Base-by-base conservation (phyloP, 92 coral and sea anemone genomes). In the Epizoanthus rinbou region DNA sequence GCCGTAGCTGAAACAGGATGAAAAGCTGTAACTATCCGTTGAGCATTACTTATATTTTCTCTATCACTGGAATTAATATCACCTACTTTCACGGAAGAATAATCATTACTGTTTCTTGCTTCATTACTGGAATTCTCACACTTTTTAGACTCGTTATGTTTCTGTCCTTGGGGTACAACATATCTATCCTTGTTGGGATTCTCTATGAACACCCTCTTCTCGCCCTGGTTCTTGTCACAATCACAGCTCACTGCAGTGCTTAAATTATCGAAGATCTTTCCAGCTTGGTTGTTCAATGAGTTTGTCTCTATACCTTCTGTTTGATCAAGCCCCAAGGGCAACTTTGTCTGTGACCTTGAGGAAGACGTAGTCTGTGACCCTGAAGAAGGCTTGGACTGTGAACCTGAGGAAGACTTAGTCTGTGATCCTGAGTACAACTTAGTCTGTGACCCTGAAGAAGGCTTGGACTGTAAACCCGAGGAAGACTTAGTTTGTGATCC, bases 161-260 rank as follows among this genome's bases (percentile, higher is more conserved):
- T 6, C 19, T 10, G 57, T 21, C 14, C 18, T 16, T 9, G 19
- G 53, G 54, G 9, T 3, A 8, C n/a, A 54, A 28, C 0, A 39
- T 3, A 39, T 41, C 18, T 37, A 78, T 60, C 15, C 69, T 43
- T 9, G 50, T 18, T 18, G 60, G 62, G 54, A 1, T 33, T 17
- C 57, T 62, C 82, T 22, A 56, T 37, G 3, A 28, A 22, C 6
- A 16, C 0, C 8, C 47, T 16, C 17, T 37, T 60, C 64, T 62
- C 71, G n/a, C 13, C 47, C 57, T 13, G 58, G 50, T 4, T 59
- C 65, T 78, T n/a, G 82, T 78, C 52, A 22, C 69, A 35, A 19
- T 41, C 47, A 17, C 59, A 57, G 25, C 23, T 41, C 45, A 19
- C 22, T 33, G 57, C 24, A 39, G 31, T 35, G 64, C 37, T 59